Conservation (phyloP, 2,113 vertebrate species). For the Piliocolobus tephrosceles region DNA sequence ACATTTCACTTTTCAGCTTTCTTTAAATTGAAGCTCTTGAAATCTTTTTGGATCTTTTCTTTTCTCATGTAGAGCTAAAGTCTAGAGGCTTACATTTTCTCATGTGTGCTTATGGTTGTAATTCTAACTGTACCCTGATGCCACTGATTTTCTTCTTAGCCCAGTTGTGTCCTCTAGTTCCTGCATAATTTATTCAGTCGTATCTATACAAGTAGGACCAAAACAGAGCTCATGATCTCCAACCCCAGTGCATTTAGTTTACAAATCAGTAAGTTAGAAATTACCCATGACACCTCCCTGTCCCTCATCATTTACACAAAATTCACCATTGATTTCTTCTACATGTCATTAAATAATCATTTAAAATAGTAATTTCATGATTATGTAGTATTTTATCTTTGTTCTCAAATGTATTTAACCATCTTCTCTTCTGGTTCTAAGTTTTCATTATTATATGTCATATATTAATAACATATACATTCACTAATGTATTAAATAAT, state of each 20-base stretch:
- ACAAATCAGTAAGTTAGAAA: background rate
- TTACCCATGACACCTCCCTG: background rate
- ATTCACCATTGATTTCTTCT: background rate
- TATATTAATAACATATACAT: background rate
- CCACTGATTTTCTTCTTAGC: background rate
- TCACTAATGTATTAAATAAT: background rate
- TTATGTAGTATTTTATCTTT: background rate
- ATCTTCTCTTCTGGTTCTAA: background rate
- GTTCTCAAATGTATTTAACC: background rate
- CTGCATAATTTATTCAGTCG: background rate
- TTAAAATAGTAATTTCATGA: background rate
- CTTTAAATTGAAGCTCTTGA: background rate
- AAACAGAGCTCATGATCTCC: background rate
- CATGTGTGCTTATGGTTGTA: background rate
- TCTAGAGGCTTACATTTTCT: background rate
- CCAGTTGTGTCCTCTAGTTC: background rate
- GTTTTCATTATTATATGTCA: background rate
- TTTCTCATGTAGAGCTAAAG: background rate
- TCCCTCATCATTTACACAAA: background rate
- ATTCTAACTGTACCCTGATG: background rate
- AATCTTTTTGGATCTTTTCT: background rate
- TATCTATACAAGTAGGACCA: background rate
- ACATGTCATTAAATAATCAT: background rate
- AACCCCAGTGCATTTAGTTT: background rate
- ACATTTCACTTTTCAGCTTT: background rate